Conservation (phyloP, 2,797 vertebrate species). For the Alosa sapidissima region DNA sequence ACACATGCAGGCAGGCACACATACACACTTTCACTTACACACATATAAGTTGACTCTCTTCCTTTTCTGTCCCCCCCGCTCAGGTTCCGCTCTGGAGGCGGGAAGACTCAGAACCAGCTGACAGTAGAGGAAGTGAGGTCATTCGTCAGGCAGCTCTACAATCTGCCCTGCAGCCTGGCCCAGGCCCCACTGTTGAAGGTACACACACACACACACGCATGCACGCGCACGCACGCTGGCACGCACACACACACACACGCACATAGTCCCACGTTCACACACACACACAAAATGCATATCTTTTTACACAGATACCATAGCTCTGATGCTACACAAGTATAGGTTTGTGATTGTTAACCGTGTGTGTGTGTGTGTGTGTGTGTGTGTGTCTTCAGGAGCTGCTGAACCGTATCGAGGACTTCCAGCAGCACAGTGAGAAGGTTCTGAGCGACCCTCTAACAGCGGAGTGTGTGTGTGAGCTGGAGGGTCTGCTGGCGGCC, state of each 20-base stretch:
- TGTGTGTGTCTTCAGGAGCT: constrained; percentile 76
- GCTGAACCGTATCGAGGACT: constrained; percentile 89
- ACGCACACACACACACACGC: background rate
- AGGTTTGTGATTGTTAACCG: background rate
- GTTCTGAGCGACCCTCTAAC: constrained; percentile 83
- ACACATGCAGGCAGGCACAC: background rate
- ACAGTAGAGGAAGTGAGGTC: constrained; percentile 90
- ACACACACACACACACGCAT: constrained; percentile 31
- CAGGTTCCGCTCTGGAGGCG: constrained; percentile 88
- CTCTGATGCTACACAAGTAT: no score
- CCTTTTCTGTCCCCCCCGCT: background rate
- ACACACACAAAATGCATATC: background rate
- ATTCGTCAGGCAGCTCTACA: constrained; percentile 91
- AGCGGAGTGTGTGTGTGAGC: constrained; percentile 70
- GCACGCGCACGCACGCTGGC: background rate
- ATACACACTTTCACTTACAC: background rate
- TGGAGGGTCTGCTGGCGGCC: constrained; percentile 86
- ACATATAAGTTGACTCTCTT: background rate
- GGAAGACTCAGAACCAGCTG: constrained; percentile 89
- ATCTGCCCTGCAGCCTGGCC: constrained; percentile 86
- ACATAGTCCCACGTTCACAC: no score
- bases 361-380: background rate
- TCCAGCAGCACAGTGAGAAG: constrained; percentile 89
- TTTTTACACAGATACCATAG: background rate
- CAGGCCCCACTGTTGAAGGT: constrained; percentile 92